Evolutionary conservation across 2,888 invertebrate genomes (phyloP).

Genomic region (Stenotaenia linearis): DNA sequence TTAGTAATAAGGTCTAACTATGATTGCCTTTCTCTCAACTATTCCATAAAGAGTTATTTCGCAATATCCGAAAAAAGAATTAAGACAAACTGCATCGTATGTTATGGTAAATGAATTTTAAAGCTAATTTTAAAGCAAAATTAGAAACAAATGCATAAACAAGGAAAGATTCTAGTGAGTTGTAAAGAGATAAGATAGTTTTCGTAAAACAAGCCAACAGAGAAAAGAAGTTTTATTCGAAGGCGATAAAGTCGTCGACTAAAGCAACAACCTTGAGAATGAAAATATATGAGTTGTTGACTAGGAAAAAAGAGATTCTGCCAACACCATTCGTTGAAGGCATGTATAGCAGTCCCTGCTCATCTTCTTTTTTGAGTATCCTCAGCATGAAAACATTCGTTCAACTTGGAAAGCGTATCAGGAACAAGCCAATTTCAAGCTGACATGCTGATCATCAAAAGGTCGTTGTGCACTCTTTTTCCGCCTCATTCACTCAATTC

Average conservation of each 20-base stretch:
- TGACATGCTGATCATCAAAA: constrained; percentile 3
- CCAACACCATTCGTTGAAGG: not conserved
- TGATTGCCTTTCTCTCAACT: constrained; percentile 6
- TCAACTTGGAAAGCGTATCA: not conserved
- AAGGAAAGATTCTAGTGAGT: not conserved
- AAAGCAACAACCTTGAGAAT: not conserved
- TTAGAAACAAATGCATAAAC: not conserved
- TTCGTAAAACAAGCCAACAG: not conserved
- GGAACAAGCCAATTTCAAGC: constrained; percentile 5
- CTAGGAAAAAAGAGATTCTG: not conserved
- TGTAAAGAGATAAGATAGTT: not conserved
- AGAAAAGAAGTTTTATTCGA: not conserved
- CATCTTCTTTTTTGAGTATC: constrained; percentile 3
- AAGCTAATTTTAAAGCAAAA: not conserved
- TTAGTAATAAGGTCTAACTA: constrained; percentile 1
- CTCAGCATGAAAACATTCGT: constrained; percentile 10
- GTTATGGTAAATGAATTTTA: not conserved
- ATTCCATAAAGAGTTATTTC: not conserved
- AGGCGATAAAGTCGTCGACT: not conserved
- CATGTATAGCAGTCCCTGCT: not conserved
- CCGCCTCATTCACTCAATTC: constrained; percentile 10
- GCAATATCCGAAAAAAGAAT: not conserved
- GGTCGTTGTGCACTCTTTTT: constrained; percentile 5
- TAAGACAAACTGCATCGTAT: not conserved
- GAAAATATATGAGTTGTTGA: constrained; percentile 10